A percentile compares a stretch with the other conserved stretches of the same genome.
Conservation (phyloP, 2,113 vertebrate genomes). For the Mixornis gularis region DNA sequence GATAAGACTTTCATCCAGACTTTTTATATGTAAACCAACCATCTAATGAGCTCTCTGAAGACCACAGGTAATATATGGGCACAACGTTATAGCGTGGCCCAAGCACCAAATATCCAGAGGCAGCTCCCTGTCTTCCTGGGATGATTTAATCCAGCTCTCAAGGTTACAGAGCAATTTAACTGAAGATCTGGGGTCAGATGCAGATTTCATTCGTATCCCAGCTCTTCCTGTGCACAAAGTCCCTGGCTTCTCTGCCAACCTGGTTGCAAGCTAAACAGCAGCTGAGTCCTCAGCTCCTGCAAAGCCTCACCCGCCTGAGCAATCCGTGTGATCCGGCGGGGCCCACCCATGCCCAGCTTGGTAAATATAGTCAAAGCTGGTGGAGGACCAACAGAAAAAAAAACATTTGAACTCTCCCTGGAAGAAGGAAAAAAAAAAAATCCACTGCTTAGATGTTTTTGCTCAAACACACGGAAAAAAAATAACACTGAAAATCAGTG, state of each 20-base stretch:
- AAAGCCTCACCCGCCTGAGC: slow-evolving; percentile 6
- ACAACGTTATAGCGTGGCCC: neutral
- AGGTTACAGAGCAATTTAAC: slow-evolving; percentile 13
- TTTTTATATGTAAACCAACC: slow-evolving; percentile 5
- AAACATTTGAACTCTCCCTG: neutral
- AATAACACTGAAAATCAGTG: neutral
- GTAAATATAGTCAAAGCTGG: slow-evolving; percentile 16
- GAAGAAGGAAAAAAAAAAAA: neutral
- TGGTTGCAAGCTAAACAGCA: neutral
- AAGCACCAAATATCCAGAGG: neutral
- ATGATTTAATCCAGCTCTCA: neutral
- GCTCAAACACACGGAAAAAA: neutral
- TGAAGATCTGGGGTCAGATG: neutral
- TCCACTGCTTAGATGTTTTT: neutral
- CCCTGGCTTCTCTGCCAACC: neutral
- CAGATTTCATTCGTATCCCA: neutral
- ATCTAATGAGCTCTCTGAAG: slow-evolving; percentile 52
- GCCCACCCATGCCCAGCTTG: neutral
- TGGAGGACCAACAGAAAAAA: neutral
- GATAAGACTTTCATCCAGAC: neutral
- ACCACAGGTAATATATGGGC: slow-evolving; percentile 13
- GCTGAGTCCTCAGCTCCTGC: neutral
- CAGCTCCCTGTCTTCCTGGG: neutral
- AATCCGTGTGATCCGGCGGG: neutral
- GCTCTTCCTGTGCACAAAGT: neutral